phyloP scores from a whole-genome alignment of 2,888 invertebrate species.

The Thereva nobilitata region DNA sequence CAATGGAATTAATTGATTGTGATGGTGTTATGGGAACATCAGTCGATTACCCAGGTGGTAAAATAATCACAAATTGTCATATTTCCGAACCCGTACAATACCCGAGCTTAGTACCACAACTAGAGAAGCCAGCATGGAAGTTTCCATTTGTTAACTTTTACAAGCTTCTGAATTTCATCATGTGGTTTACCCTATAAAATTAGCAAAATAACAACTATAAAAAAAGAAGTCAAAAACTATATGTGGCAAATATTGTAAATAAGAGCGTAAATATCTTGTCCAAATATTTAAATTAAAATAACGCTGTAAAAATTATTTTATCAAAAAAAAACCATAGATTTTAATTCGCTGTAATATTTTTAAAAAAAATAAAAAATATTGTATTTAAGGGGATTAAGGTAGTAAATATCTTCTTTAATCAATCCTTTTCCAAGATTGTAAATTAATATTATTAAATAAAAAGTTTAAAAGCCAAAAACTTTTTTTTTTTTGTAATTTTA shows the following conservation, averaged over 20 bases:
- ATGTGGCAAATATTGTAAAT: no score
- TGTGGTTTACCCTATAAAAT: constrained; percentile 66
- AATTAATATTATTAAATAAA: neutral
- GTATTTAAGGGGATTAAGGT: no score
- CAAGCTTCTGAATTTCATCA: constrained; percentile 63
- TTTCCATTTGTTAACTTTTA: constrained; percentile 62
- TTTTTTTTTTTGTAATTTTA: neutral
- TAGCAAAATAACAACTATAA: neutral
- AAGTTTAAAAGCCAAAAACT: neutral
- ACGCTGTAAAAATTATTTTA: no score
- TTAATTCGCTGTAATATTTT: no score
- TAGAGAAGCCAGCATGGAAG: constrained; percentile 52
- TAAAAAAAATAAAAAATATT: no score
- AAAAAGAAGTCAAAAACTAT: no score
- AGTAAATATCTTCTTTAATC: no score
- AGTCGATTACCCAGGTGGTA: constrained; percentile 51
- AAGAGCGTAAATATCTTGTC: no score
- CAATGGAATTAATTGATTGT: constrained; percentile 67
- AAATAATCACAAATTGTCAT: constrained; percentile 67
- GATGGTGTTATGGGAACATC: constrained; percentile 60
- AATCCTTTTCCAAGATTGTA: no score
- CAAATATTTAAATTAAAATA: no score
- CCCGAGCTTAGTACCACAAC: constrained; percentile 60
- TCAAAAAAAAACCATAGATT: no score
- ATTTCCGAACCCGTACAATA: constrained; percentile 62